Base-by-base conservation (phyloP, 2,113 vertebrate species). In the Laticauda colubrina region DNA sequence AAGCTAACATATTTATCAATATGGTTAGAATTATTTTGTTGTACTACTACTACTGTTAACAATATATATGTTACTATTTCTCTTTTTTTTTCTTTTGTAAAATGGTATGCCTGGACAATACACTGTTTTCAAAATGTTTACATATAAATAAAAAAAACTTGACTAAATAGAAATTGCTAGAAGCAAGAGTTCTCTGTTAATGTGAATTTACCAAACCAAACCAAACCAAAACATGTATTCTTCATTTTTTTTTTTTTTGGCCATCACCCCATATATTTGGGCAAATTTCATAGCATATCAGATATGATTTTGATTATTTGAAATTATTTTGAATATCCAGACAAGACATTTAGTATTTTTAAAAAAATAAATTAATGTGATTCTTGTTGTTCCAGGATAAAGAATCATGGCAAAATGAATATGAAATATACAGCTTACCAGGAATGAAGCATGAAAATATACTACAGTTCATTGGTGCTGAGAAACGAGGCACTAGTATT, bases 391-490 rank as follows among this genome's bases (percentile, higher is more conserved):
- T 86, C 91, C 56, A 95, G 99, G 99, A 99, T 97, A 99, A 99
- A 93, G 98, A 99, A 94, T 99, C 99, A 0, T 99, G 99, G 99
- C 99, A 99, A 98, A 99, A 99, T 24, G 99, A 99, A 95, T 99
- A 99, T 4, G 99, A 99, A 97, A 98, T 99, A 90, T 99, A 98
- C 97, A 99, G 97, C 94, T 95, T 99, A 95, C 98, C 98, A 55
- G 99, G 99, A 85, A 99, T 99, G 99, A 99, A 99, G 95, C 99
- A 99, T 75, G 99, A 99, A 88, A 99, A 99, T 94, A 98, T 99
- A 95, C 94, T 99, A 88, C 98, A 99, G 95, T 99, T 99, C 94
- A 98, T 99, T 45, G 98, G 99, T 2, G 99, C 98, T 57, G 99
- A 99, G 97, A 99, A 99, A 93, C 98, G 99, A 95, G 99, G 98